Evolutionary conservation across 2,888 invertebrate genomes (phyloP).

Genomic region (Clepsis dumicolana): DNA sequence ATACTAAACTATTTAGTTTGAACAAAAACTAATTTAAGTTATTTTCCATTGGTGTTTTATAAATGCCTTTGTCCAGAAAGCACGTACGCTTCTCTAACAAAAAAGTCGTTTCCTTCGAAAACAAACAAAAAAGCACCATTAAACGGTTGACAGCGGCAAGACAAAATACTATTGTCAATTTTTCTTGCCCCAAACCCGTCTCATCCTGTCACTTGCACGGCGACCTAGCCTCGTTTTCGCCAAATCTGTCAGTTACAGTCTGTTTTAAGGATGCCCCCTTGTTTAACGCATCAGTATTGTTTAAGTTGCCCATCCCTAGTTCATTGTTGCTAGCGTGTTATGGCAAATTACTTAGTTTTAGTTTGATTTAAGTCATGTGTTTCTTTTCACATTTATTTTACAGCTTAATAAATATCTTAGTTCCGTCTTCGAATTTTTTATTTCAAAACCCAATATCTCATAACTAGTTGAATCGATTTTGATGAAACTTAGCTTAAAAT

Average conservation of each 20-base stretch:
- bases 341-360: too few relatives aligned
- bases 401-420: too few relatives aligned
- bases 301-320: conserved; percentile 1
- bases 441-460: too few relatives aligned
- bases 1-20: too few relatives aligned
- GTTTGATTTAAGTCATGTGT: too few relatives aligned
- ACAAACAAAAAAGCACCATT: conserved; percentile 38
- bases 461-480: too few relatives aligned
- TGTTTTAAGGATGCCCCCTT: conserved; percentile 27
- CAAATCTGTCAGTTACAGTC: conserved; percentile 34
- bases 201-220: conserved; percentile 37
- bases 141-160: conserved; percentile 39
- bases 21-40: too few relatives aligned
- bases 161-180: conserved; percentile 44
- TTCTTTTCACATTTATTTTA: too few relatives aligned
- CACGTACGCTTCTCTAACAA: not conserved
- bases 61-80: not conserved
- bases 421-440: too few relatives aligned
- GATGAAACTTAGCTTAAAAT: too few relatives aligned
- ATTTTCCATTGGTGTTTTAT: too few relatives aligned
- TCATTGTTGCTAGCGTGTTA: not conserved
- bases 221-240: conserved; percentile 32
- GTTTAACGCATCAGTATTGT: conserved; percentile 19
- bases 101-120: conserved; percentile 14
- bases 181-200: conserved; percentile 41